Percentiles rank a stretch among this genome's conserved stretches.
These are phyloP conservation scores for Salarias fasciatus DNA, from an alignment of 2,797 vertebrate genomes.

Conservation along the genomic window DNA sequence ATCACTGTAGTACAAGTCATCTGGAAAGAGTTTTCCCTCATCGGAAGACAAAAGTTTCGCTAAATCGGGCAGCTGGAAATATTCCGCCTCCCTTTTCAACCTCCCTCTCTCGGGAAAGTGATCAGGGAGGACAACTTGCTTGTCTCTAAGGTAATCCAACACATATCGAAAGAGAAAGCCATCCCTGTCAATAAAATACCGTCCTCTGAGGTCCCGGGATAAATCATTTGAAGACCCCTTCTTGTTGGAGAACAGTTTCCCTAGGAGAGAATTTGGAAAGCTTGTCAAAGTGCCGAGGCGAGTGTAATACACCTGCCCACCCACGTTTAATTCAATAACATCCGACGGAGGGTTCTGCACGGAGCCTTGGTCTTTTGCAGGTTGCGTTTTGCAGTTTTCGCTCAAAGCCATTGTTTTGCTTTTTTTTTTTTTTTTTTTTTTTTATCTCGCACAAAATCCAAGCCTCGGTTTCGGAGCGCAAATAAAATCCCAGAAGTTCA, in stretches of 20 bases:
- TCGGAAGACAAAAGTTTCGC: constrained; percentile 91
- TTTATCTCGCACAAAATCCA: constrained; percentile 34
- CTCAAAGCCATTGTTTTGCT: constrained; percentile 92
- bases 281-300: constrained; percentile 91
- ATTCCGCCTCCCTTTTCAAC: constrained; percentile 95
- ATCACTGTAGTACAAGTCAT: constrained; percentile 91
- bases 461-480: constrained; percentile 41
- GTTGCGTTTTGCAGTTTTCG: constrained; percentile 93
- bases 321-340: constrained; percentile 97
- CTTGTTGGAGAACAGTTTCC: constrained; percentile 95
- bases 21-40: constrained; percentile 87
- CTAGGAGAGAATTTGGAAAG: constrained; percentile 93
- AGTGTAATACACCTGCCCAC: constrained; percentile 98
- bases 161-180: constrained; percentile 98
- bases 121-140: constrained; percentile 96
- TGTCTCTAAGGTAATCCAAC: constrained; percentile 98
- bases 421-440: constrained; percentile 1
- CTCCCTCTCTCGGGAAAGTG: constrained; percentile 97
- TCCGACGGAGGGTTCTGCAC: constrained; percentile 89
- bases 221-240: constrained; percentile 90
- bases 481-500: constrained; percentile 71
- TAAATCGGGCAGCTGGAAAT: constrained; percentile 95
- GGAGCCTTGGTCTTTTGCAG: constrained; percentile 88
- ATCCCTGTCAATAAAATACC: constrained; percentile 97
- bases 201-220: constrained; percentile 94